Percentiles rank a stretch among this genome's conserved stretches.
These are phyloP conservation scores for Geotrupes spiniger DNA, from an alignment of 2,888 invertebrate genomes.

Conservation along the genomic window DNA sequence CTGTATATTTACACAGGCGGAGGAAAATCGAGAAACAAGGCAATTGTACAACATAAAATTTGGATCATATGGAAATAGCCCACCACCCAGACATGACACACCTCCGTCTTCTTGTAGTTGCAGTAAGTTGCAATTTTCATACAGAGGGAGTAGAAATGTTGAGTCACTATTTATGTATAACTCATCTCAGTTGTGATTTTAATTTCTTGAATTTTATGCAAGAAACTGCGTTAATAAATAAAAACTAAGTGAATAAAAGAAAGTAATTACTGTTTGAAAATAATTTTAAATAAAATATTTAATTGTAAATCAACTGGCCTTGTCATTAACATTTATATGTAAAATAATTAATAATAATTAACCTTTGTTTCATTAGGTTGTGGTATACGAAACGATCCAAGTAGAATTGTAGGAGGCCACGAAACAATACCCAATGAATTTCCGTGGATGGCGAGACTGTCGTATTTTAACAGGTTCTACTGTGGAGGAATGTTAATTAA, in stretches of 20 bases:
- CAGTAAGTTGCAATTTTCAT: constrained; percentile 56
- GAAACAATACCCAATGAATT: constrained; percentile 75
- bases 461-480: constrained; percentile 85
- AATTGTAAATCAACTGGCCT: too few species aligned
- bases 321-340: neutral
- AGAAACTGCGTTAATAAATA: too few species aligned
- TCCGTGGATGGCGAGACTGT: constrained; percentile 85
- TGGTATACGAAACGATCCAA: constrained; percentile 77
- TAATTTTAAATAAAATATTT: too few species aligned
- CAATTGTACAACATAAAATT: neutral
- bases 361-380: constrained; percentile 66
- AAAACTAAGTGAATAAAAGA: too few species aligned
- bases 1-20: neutral
- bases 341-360: neutral
- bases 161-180: too few species aligned
- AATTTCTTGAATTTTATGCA: too few species aligned
- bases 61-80: constrained; percentile 43
- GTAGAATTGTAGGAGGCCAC: constrained; percentile 79
- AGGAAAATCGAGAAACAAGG: neutral
- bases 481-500: constrained; percentile 87
- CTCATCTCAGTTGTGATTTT: too few species aligned
- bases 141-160: too few species aligned
- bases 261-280: too few species aligned
- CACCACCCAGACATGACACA: constrained; percentile 59
- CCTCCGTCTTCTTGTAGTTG: constrained; percentile 61